phyloP scores from a whole-genome alignment of 2,888 invertebrate genomes.

The Argyresthia goedartella region DNA sequence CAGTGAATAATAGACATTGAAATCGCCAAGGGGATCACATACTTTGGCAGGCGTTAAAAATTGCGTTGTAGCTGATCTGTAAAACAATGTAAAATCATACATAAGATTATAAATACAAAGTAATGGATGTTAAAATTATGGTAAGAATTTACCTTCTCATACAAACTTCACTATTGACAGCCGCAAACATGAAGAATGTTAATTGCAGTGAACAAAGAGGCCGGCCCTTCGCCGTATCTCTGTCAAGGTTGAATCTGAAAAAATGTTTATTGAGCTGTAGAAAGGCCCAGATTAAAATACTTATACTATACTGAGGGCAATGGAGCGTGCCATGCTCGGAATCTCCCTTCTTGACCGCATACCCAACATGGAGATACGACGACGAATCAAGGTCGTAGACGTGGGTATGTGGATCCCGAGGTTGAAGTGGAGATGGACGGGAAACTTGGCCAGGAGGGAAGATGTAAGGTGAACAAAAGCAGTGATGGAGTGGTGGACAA shows the following conservation, averaged over 20 bases:
- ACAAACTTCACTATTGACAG: constrained; percentile 88
- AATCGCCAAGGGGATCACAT: constrained; percentile 54
- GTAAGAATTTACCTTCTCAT: constrained; percentile 73
- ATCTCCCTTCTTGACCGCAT: too few species aligned
- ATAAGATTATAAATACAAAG: too few species aligned
- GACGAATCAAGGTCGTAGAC: too few species aligned
- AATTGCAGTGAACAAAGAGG: constrained; percentile 92
- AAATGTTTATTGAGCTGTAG: neutral
- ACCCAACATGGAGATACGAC: too few species aligned
- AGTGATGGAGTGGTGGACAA: too few species aligned
- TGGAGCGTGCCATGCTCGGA: too few species aligned
- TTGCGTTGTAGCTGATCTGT: constrained; percentile 41
- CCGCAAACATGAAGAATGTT: constrained; percentile 90
- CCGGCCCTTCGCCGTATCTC: constrained; percentile 71
- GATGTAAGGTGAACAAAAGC: too few species aligned
- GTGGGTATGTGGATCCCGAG: too few species aligned
- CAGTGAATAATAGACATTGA: constrained; percentile 49
- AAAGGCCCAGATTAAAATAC: too few species aligned
- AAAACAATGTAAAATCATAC: constrained; percentile 1
- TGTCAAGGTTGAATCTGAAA: constrained; percentile 77
- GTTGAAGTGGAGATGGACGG: too few species aligned
- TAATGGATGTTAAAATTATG: neutral
- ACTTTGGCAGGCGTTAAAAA: constrained; percentile 43
- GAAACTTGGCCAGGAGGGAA: too few species aligned
- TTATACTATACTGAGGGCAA: too few species aligned